Evolutionary conservation across 2,888 invertebrate genomes (phyloP).

Genomic region (Dryobota labecula): DNA sequence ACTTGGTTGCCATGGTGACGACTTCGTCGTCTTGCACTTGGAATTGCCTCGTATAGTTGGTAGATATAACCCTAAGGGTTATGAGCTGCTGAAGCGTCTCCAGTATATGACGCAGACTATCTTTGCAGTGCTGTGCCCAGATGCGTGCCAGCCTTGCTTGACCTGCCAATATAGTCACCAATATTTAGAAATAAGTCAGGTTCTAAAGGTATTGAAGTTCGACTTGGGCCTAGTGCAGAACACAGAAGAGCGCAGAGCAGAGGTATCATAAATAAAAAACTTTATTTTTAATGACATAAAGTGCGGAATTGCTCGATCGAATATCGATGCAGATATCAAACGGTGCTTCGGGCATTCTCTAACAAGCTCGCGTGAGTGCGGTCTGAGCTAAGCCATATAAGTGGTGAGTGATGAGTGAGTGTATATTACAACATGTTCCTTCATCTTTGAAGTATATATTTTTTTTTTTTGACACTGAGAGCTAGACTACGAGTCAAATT

Average conservation of each 20-base stretch:
- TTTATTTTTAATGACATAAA: neutral
- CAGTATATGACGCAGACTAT: conserved; percentile 92
- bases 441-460: neutral
- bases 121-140: conserved; percentile 94
- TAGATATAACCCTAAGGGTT: conserved; percentile 95
- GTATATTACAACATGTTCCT: neutral
- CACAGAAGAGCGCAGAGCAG: neutral
- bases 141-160: conserved; percentile 95
- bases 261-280: neutral
- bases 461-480: neutral
- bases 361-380: neutral
- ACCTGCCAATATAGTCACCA: conserved; percentile 76
- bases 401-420: neutral
- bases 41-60: conserved; percentile 93
- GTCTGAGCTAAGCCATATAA: neutral
- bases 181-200: neutral
- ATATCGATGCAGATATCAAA: neutral
- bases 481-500: neutral
- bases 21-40: conserved; percentile 96
- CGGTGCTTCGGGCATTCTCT: neutral
- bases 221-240: neutral
- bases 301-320: neutral
- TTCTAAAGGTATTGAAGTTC: neutral
- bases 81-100: conserved; percentile 97
- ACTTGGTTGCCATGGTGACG: conserved; percentile 95